Evolutionary conservation across 2,888 invertebrate genomes (phyloP).

Genomic region (Neoaliturus tenellus): DNA sequence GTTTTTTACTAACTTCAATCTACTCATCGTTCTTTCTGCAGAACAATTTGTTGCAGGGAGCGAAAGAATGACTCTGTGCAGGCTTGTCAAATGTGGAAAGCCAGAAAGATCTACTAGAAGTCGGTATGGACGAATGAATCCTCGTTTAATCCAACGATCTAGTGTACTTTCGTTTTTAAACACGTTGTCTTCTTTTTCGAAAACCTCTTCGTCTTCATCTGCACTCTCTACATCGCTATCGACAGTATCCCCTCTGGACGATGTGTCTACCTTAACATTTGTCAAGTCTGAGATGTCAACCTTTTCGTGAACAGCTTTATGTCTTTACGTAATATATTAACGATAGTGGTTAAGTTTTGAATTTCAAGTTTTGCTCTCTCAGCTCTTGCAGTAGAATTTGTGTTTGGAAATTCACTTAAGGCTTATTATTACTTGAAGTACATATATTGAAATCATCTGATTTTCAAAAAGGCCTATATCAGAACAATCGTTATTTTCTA

Average conservation of each 20-base stretch:
- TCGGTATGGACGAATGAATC: conserved; percentile 21
- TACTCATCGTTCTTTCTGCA: conserved; percentile 49
- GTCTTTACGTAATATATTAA: too few relatives aligned
- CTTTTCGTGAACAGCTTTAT: background rate
- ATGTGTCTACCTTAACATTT: background rate
- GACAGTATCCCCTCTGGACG: background rate
- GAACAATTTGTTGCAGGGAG: conserved; percentile 36
- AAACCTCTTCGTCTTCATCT: background rate
- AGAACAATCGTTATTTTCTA: too few relatives aligned
- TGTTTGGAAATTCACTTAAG: too few relatives aligned
- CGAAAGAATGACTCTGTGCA: conserved; percentile 33
- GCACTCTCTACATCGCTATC: background rate
- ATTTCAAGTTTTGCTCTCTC: too few relatives aligned
- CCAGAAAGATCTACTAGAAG: background rate
- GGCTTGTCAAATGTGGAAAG: background rate
- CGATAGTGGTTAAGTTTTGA: too few relatives aligned
- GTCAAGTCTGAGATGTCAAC: conserved; percentile 28
- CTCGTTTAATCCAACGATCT: conserved; percentile 10
- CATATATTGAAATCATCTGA: too few relatives aligned
- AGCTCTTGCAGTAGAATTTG: too few relatives aligned
- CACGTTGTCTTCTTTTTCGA: background rate
- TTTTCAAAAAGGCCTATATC: too few relatives aligned
- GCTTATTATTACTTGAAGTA: too few relatives aligned
- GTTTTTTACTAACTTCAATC: conserved; percentile 46
- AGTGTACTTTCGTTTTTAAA: background rate